phyloP scores from a whole-genome alignment of 2,797 vertebrate species.

The Hydrocynus forskahlii region DNA sequence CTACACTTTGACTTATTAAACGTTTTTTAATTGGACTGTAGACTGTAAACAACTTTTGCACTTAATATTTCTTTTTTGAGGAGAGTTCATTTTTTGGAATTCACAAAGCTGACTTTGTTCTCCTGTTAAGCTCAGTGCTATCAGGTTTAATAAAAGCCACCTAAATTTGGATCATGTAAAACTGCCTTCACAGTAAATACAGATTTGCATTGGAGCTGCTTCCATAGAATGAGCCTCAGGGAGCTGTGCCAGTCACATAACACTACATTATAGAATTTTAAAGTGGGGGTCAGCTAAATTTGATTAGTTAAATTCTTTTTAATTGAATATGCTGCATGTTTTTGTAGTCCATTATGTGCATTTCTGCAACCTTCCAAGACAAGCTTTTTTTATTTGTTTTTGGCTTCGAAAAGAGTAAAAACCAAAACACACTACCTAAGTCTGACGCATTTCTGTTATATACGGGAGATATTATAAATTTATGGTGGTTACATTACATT shows the following conservation, averaged over 20 bases:
- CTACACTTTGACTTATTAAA: background rate
- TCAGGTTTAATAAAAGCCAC: background rate
- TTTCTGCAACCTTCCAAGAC: too few species aligned
- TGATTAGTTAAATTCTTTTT: background rate
- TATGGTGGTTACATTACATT: too few species aligned
- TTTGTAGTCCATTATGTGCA: too few species aligned
- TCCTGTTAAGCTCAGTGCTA: background rate
- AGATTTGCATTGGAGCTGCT: background rate
- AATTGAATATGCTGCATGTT: too few species aligned
- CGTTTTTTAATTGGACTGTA: background rate
- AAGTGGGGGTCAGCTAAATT: background rate
- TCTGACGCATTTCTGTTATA: too few species aligned
- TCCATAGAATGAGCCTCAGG: background rate
- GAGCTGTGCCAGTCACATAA: background rate
- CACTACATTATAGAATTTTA: background rate
- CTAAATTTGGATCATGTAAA: background rate
- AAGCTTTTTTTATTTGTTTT: too few species aligned
- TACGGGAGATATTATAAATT: too few species aligned
- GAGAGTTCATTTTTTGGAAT: background rate
- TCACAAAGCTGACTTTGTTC: background rate
- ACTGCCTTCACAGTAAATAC: background rate
- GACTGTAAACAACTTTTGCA: background rate
- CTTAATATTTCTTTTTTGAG: background rate
- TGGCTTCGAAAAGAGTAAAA: too few species aligned
- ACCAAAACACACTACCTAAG: too few species aligned